Percentiles rank a stretch among this genome's conserved stretches.
phyloP scores from a whole-genome alignment of 2,113 vertebrate species.

The Aphelocoma coerulescens region DNA sequence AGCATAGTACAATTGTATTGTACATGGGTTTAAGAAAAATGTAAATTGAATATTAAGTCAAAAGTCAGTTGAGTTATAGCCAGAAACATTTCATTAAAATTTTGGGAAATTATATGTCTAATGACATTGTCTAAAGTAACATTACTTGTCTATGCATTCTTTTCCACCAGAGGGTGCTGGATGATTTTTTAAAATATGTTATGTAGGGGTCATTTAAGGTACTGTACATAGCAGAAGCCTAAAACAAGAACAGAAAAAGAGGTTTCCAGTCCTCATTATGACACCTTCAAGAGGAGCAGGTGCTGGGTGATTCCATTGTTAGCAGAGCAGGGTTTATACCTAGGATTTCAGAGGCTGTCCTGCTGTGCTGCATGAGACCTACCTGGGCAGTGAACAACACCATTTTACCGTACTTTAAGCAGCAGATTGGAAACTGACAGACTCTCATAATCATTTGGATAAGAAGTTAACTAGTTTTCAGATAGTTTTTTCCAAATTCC shows the following conservation, averaged over 20 bases:
- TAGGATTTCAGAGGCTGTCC: background rate
- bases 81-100: background rate
- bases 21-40: background rate
- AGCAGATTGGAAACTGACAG: background rate
- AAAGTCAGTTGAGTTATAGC: background rate
- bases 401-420: background rate
- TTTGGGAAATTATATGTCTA: background rate
- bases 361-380: background rate
- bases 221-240: background rate
- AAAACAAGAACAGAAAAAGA: background rate
- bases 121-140: background rate
- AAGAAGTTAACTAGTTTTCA: background rate
- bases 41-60: background rate
- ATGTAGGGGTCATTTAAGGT: background rate
- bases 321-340: background rate
- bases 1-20: background rate
- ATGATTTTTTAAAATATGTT: background rate
- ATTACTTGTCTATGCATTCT: background rate
- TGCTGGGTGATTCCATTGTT: background rate
- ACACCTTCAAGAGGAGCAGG: background rate
- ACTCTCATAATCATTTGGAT: background rate
- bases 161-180: slow-evolving; percentile 29
- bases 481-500: background rate
- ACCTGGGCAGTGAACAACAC: no score
- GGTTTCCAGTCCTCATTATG: background rate